Evolutionary conservation across 1,140 invertebrate species (phyloP).

Genomic region (Agrypnia vestita): DNA sequence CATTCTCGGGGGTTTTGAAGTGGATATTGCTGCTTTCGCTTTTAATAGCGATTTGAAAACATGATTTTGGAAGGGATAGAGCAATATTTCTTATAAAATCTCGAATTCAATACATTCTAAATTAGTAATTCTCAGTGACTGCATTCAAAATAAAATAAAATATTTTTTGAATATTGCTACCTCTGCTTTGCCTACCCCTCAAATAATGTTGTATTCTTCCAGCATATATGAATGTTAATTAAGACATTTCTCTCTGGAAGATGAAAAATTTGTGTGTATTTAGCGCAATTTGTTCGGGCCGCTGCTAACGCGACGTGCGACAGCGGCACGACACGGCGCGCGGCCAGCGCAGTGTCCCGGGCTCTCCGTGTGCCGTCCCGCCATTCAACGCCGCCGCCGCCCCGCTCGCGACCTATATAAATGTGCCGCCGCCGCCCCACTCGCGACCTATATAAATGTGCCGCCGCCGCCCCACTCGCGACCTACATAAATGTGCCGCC

Average conservation of each 20-base stretch:
- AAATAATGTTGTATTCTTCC: too few relatives aligned
- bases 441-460: not conserved
- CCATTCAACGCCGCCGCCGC: not conserved
- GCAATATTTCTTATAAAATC: too few relatives aligned
- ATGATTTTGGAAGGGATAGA: too few relatives aligned
- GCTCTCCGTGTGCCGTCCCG: not conserved
- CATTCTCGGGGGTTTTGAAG: too few relatives aligned
- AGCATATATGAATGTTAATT: not conserved
- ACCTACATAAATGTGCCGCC: too few relatives aligned
- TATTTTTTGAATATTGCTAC: too few relatives aligned
- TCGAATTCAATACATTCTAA: too few relatives aligned
- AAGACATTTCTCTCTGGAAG: not conserved
- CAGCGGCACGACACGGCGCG: not conserved
- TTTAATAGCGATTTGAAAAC: too few relatives aligned
- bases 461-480: not conserved
- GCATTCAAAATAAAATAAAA: too few relatives aligned
- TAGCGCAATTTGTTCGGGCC: not conserved
- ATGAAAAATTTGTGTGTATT: constrained; percentile 8
- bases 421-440: not conserved
- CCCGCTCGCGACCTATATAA: not conserved
- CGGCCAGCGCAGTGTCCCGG: not conserved
- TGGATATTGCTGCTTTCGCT: too few relatives aligned
- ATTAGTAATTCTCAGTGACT: too few relatives aligned
- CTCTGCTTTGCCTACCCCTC: too few relatives aligned
- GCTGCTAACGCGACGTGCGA: not conserved